Evolutionary conservation across 2,113 vertebrate species (phyloP), one percentile per base, ranked within the genome.

Genomic region (Poeciliopsis occidentalis): DNA sequence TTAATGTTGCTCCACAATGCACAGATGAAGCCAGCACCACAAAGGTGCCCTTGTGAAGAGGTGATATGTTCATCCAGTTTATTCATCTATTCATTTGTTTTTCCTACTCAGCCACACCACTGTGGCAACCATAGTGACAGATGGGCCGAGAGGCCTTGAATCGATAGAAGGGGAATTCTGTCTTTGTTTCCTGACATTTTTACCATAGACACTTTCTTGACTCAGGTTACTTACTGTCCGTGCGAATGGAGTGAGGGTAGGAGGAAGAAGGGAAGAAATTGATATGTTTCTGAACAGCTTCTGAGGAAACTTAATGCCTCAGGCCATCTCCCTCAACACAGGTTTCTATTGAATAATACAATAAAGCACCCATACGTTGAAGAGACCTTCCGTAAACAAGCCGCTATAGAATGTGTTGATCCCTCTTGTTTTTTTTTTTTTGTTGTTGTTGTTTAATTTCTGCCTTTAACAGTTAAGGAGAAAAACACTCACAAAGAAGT

Each of bases 331-430:
- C 86, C 85, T 80, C 75, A 85, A 91, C 88, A 93, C 88, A 90
- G 89, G 90, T 92, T 91, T 85, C 83, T 88, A 72, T 87, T 93
- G 91, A 93, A 93, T 93, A 91, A 92, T 91, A 91, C 91, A 93
- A 91, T 69, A 91, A 85, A 89, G 92, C 84, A 86, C 86, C 92
- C 86, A 60, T 75, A 84, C 82, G 39, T 86, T 29, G 19, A 84
- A 70, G 90, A 78, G 79, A 78, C 84, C 69, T 78, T 85, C 73
- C 86, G 82, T 90, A 90, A 92, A 91, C 88, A 93, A 83, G 76
- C 83, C 81, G 82, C 73, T 47, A 72, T 84, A 78, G 81, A 77
- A 83, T 79, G 69, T 82, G 86, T 81, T 85, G 84, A 54, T 80
- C 60, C 73, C 65, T 57, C 71, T 81, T 76, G 66, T 73, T 83